Percentiles rank a stretch among this genome's conserved stretches.
phyloP scores from a whole-genome alignment of 2,113 vertebrate species.

The Xiphophorus couchianus region DNA sequence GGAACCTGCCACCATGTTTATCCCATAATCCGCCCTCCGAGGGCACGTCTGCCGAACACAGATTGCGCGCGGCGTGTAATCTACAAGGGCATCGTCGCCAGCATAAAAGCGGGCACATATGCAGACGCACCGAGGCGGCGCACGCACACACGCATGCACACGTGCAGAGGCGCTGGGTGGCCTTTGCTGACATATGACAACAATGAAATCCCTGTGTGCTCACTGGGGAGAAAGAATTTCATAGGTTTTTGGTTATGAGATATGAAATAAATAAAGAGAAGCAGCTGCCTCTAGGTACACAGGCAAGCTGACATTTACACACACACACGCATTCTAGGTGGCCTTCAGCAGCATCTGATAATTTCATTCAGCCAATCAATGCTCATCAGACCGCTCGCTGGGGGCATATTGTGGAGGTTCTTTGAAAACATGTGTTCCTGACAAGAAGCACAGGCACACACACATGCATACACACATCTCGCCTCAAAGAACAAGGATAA shows the following conservation, averaged over 20 bases:
- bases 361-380: conserved; percentile 75
- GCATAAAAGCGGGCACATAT: conserved; percentile 22
- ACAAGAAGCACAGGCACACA: conserved; percentile 23
- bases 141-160: conserved; percentile 4
- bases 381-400: conserved; percentile 38
- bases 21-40: conserved; percentile 74
- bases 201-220: conserved; percentile 10
- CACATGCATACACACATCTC: conserved; percentile 14
- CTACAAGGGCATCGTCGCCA: conserved; percentile 75
- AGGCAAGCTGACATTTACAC: conserved; percentile 4
- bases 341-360: conserved; percentile 76
- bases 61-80: conserved; percentile 75
- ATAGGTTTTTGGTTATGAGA: not conserved
- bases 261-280: conserved; percentile 2
- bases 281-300: conserved; percentile 12
- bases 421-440: conserved; percentile 49
- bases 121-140: conserved; percentile 19
- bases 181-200: conserved; percentile 23
- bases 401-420: conserved; percentile 15
- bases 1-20: conserved; percentile 61
- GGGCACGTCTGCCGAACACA: conserved; percentile 71
- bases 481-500: conserved; percentile 58
- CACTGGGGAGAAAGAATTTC: not conserved
- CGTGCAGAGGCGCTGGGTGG: conserved; percentile 18
- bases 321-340: conserved; percentile 4